Conservation (phyloP, 2,888 invertebrate genomes). For the Coelinius sp. region DNA sequence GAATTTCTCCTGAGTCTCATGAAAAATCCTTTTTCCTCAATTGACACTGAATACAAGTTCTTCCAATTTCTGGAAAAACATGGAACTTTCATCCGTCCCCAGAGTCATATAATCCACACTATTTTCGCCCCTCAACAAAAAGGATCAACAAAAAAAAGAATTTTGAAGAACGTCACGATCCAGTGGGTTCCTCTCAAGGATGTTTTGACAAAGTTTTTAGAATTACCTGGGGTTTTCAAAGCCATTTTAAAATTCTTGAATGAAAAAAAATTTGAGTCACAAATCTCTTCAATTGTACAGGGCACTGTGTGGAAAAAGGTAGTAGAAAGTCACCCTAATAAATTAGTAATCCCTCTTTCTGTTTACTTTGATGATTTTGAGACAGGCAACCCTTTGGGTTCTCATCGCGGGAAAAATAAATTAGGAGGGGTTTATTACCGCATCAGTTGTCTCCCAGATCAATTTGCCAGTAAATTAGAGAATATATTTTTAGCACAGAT, state of each 20-base stretch:
- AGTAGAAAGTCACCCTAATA: constrained; percentile 28
- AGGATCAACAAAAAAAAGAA: neutral
- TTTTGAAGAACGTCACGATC: constrained; percentile 9
- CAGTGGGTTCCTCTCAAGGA: constrained; percentile 28
- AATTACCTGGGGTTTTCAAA: constrained; percentile 45
- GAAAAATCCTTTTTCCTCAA: neutral
- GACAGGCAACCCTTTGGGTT: constrained; percentile 43
- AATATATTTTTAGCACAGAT: constrained; percentile 53
- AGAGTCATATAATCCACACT: neutral
- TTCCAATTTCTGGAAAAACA: neutral
- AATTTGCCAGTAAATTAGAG: constrained; percentile 42
- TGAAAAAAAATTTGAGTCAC: constrained; percentile 32
- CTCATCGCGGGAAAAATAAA: constrained; percentile 43
- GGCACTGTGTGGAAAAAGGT: constrained; percentile 41
- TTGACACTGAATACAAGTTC: neutral
- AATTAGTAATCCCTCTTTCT: constrained; percentile 43
- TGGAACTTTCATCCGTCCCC: neutral
- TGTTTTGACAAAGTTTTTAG: constrained; percentile 43
- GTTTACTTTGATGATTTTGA: constrained; percentile 48
- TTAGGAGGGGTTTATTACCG: constrained; percentile 44
- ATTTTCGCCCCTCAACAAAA: neutral
- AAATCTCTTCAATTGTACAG: constrained; percentile 41
- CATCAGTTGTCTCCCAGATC: constrained; percentile 44
- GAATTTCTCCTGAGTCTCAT: neutral
- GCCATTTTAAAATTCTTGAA: constrained; percentile 43